Conservation (phyloP, 1,140 invertebrate species). For the Marisa cornuarietis region DNA sequence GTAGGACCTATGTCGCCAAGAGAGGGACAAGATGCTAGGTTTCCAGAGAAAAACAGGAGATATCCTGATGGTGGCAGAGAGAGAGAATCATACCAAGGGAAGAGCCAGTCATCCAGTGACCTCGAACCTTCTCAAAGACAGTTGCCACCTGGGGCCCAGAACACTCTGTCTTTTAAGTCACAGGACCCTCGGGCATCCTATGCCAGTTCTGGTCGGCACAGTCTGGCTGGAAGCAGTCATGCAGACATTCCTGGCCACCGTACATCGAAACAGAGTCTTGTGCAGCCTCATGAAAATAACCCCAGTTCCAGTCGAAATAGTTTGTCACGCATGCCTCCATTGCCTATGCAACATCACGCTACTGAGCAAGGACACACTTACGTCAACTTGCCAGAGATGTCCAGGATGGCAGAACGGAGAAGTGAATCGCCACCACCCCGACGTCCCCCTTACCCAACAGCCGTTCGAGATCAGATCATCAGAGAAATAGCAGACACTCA, state of each 20-base stretch:
- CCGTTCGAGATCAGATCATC: slow-evolving; percentile 45
- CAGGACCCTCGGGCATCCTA: slow-evolving; percentile 20
- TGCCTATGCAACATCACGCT: slow-evolving; percentile 8
- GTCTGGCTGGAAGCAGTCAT: slow-evolving; percentile 1
- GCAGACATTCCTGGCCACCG: background rate
- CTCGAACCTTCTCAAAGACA: no score
- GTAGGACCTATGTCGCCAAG: background rate
- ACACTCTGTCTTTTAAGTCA: background rate
- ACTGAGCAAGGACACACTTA: slow-evolving; percentile 40
- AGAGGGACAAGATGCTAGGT: no score
- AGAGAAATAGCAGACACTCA: slow-evolving; percentile 50
- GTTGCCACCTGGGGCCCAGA: no score
- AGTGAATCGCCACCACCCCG: slow-evolving; percentile 33
- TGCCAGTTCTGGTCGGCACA: slow-evolving; percentile 7
- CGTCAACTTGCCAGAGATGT: slow-evolving; percentile 40
- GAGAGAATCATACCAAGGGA: no score
- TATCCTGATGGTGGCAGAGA: no score
- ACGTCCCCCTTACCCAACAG: slow-evolving; percentile 51
- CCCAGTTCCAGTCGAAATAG: slow-evolving; percentile 9
- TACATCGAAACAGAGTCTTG: slow-evolving; percentile 16
- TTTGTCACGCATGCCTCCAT: background rate
- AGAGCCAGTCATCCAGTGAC: no score
- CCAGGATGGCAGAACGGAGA: slow-evolving; percentile 7
- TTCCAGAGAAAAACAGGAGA: no score
- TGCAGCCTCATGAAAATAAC: slow-evolving; percentile 2